These are phyloP conservation scores for Dolomedes plantarius DNA, from an alignment of 2,888 invertebrate genomes.

Conservation along the genomic window DNA sequence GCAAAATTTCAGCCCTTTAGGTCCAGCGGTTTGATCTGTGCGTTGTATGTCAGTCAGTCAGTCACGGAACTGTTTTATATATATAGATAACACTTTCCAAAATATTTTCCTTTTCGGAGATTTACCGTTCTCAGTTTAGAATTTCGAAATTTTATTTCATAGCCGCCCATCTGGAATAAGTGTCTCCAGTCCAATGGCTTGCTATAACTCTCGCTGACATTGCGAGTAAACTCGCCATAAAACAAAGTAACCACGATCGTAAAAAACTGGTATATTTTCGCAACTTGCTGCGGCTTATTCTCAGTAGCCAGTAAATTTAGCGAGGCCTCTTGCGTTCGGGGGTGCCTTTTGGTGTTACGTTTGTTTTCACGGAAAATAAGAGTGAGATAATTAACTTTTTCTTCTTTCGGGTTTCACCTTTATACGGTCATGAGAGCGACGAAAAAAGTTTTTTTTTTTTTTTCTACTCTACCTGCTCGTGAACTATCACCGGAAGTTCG, in stretches of 20 bases:
- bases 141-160: not conserved
- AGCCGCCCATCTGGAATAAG: not conserved
- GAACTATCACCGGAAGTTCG: conserved; percentile 1
- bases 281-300: not conserved
- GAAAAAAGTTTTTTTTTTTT: not conserved
- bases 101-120: not conserved
- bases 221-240: not conserved
- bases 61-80: no score
- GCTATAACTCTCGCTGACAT: not conserved
- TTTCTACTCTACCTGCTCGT: not conserved
- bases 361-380: not conserved
- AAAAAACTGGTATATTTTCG: not conserved
- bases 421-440: not conserved
- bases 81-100: no score
- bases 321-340: no score
- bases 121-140: not conserved
- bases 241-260: not conserved
- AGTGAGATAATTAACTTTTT: conserved; percentile 3
- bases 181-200: not conserved
- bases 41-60: no score
- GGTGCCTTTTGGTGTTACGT: no score
- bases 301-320: not conserved
- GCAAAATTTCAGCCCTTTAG: no score
- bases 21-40: no score
- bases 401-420: not conserved